phyloP scores from a whole-genome alignment of 2,888 invertebrate species.

The Synergus itoensis region DNA sequence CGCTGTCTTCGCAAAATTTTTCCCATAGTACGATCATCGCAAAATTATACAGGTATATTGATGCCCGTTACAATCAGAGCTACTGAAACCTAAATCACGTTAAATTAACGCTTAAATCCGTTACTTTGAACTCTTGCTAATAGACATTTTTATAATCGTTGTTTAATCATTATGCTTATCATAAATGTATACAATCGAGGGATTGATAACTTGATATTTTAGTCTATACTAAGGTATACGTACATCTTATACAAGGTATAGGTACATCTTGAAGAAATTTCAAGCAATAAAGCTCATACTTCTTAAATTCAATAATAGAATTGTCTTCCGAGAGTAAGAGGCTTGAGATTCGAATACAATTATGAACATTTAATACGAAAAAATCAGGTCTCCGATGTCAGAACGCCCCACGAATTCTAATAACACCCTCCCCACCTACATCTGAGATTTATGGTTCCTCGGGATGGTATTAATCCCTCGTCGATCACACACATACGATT shows the following conservation, averaged over 20 bases:
- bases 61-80: neutral
- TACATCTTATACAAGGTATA: too few species aligned
- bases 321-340: neutral
- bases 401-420: conserved; percentile 6
- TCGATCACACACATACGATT: neutral
- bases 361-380: neutral
- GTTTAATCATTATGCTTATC: conserved; percentile 16
- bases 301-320: neutral
- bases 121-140: conserved; percentile 7
- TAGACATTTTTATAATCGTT: conserved; percentile 15
- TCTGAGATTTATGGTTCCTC: neutral
- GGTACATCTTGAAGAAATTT: neutral
- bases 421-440: conserved; percentile 4
- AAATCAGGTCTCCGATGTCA: neutral
- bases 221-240: too few species aligned
- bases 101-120: neutral
- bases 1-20: neutral
- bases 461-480: neutral
- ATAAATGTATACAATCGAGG: neutral
- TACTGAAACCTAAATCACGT: conserved; percentile 18
- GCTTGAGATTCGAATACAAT: neutral
- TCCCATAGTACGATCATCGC: neutral
- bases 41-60: neutral
- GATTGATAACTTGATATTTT: too few species aligned
- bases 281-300: neutral